phyloP scores from a whole-genome alignment of 2,113 vertebrate genomes.

The Notiomystis cincta region DNA sequence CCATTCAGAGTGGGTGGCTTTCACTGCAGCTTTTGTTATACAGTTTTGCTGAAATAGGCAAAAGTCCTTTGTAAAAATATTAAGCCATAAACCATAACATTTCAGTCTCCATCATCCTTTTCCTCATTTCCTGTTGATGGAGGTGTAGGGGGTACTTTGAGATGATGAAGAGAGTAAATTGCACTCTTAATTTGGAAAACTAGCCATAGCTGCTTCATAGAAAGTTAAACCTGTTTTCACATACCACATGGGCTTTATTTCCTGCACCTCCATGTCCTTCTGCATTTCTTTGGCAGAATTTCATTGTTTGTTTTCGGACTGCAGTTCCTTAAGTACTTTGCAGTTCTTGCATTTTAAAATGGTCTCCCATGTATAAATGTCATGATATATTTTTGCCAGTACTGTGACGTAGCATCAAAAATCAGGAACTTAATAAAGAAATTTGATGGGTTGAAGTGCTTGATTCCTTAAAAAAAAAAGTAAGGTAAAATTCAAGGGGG shows the following conservation, averaged over 20 bases:
- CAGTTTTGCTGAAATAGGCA: not conserved
- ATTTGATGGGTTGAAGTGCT: not conserved
- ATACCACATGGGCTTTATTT: not conserved
- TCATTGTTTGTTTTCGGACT: not conserved
- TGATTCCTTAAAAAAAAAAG: not conserved
- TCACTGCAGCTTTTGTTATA: rapidly evolving
- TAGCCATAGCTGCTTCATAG: not conserved
- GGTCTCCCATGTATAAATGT: not conserved
- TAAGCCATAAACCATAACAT: not conserved
- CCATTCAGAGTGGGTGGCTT: not conserved
- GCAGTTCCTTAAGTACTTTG: not conserved
- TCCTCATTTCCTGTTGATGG: rapidly evolving
- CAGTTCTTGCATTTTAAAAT: not conserved
- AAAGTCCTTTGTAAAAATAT: not conserved
- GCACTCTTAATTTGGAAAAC: not conserved
- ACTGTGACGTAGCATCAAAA: not conserved
- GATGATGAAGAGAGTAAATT: not conserved
- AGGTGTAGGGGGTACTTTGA: not conserved
- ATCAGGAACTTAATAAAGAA: not conserved
- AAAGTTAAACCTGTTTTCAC: not conserved
- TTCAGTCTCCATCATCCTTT: not conserved
- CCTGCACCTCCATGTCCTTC: not conserved
- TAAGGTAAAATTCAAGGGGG: not conserved
- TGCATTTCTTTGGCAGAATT: not conserved
- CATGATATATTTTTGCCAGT: not conserved